Evolutionary conservation across 2,888 invertebrate species (phyloP).

Genomic region (Epinotia nisella): DNA sequence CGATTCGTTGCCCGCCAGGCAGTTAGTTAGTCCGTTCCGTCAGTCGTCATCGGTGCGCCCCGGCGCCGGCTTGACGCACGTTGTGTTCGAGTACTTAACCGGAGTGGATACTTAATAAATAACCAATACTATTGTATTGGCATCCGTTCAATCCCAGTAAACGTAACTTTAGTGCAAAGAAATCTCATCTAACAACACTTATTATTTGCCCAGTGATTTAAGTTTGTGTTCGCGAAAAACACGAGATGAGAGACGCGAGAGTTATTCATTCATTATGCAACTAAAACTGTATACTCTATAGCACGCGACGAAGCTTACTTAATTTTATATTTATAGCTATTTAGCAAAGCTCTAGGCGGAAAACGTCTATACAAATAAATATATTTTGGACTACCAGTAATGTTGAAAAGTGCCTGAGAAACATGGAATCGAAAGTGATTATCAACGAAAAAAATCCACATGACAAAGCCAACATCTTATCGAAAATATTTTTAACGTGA

Average conservation of each 20-base stretch:
- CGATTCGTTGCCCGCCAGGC: background rate
- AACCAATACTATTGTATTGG: background rate
- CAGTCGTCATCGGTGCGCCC: constrained; percentile 23
- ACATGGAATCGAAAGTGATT: constrained; percentile 87
- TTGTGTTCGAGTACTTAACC: constrained; percentile 26
- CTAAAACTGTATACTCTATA: constrained; percentile 6
- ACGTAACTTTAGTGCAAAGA: background rate
- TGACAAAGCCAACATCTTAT: constrained; percentile 83
- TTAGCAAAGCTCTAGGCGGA: constrained; percentile 5
- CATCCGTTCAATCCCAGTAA: background rate
- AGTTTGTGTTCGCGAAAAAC: constrained; percentile 1
- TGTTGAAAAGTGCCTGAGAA: constrained; percentile 46
- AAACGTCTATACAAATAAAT: constrained; percentile 2
- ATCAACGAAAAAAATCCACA: constrained; percentile 86
- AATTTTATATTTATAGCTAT: constrained; percentile 19
- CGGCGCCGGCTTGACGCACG: background rate
- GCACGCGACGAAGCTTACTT: background rate
- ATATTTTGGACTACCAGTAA: constrained; percentile 8
- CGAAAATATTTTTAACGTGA: constrained; percentile 87
- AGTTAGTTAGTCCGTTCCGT: constrained; percentile 8
- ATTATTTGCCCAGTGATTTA: constrained; percentile 10
- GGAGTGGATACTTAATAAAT: constrained; percentile 31
- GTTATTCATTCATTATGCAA: constrained; percentile 31
- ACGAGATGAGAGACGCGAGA: constrained; percentile 6
- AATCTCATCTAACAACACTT: background rate